Percentiles rank a stretch among this genome's conserved stretches.
These are phyloP conservation scores for Connochaetes taurinus DNA, from an alignment of 2,113 vertebrate genomes.

Conservation along the genomic window DNA sequence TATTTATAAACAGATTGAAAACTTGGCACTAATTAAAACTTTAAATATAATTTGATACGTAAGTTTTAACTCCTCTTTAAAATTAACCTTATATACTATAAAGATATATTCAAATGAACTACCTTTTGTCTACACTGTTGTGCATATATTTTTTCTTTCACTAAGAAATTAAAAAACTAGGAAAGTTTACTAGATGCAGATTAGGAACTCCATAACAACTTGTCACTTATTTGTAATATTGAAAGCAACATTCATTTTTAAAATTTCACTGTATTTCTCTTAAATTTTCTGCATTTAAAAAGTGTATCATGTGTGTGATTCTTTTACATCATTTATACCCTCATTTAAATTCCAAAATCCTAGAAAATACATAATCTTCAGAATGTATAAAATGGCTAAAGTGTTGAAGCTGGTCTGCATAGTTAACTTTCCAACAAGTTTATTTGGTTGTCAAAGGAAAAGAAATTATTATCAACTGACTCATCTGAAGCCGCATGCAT, in stretches of 20 bases:
- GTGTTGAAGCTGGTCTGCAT: background rate
- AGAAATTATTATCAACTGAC: slow-evolving; percentile 7
- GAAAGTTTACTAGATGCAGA: background rate
- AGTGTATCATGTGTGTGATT: background rate
- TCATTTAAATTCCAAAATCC: background rate
- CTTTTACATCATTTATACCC: background rate
- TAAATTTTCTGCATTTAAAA: background rate
- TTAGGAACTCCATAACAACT: background rate
- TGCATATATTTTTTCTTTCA: background rate
- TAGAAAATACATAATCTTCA: background rate
- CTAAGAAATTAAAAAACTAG: background rate
- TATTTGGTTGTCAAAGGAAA: background rate
- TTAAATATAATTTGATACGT: background rate
- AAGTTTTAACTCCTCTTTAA: slow-evolving; percentile 23
- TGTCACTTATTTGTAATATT: background rate
- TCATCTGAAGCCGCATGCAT: slow-evolving; percentile 12
- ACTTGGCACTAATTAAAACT: background rate
- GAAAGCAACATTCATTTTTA: background rate
- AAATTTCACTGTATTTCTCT: background rate
- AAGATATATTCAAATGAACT: background rate
- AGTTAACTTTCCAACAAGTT: background rate
- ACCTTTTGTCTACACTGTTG: background rate
- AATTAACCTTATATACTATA: background rate
- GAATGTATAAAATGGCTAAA: background rate
- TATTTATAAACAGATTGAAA: background rate